Evolutionary conservation across 1,140 invertebrate genomes (phyloP), one percentile per base, ranked within the genome.

Genomic region (Chironomus striatipennis): DNA sequence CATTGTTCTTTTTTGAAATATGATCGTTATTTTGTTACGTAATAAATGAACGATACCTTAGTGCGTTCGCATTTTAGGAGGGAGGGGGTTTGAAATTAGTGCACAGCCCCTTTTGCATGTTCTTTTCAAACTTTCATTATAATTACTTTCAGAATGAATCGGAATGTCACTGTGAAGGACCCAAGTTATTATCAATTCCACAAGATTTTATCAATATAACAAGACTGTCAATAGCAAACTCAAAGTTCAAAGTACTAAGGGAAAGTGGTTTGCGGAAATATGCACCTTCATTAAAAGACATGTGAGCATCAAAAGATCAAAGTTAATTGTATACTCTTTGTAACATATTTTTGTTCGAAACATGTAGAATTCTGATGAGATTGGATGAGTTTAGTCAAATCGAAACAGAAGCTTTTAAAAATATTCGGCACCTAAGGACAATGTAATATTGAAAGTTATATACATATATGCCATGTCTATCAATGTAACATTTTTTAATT

Each of bases 331-430:
- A 43, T 47, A 12, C 15, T 64, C 24, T 74, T 42, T 42, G 65
- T 75, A 21, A 42, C 43, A 64, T 74, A n/a, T 81, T 80, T 24
- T 76, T 5, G 5, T 34, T 2, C 24, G 24, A 34, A 2, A 2
- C 5, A 34, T 34, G 24, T 5, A 86, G 85, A 75, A 79, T 79
- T 24, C 78, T 86, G 17, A 83, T 78, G 4, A 83, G 84, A 77
- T 79, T 85, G 21, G 79, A 80, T 17, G 75, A 83, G 47, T 78
- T 86, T 18, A 78, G 82, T 73, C 75, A 79, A 15, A 85, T 86
- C 74, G 81, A 85, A 78, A 78, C 83, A 18, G 81, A 82, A 9
- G 83, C 82, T 8, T 86, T 86, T 75, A 78, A 81, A 7, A 79
- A 84, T 75, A 80, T 85, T 74, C 79, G 77, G 7, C 77, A 83